Base-by-base conservation (phyloP, 2,113 vertebrate genomes). In the Formicarius rufipectus region DNA sequence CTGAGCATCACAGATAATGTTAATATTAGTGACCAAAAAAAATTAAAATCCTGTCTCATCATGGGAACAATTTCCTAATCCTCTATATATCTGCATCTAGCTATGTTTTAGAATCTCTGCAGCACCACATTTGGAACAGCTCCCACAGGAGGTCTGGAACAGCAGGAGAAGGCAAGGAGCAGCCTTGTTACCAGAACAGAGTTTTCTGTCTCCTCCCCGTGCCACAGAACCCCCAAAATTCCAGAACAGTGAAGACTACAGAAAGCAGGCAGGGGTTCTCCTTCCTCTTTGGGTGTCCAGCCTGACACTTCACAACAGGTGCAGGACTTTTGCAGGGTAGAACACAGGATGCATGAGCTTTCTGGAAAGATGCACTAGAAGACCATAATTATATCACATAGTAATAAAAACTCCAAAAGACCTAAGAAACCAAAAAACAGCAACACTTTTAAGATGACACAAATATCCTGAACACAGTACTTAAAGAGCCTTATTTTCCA, bases 81-180 rank as follows among this genome's bases (percentile, higher is more conserved):
- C n/a, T 9, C 40, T 81, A 11, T 23, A 11, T 4, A 33, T 3
- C 4, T 14, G 22, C 15, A 44, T 39, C 20, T 68, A 56, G 12
- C 40, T 49, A 13, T 0, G 28, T 31, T 24, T 35, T 55, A 47
- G 6, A 4, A 1, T 25, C n/a, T 22, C 39, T 76, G 67, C 90
- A 96, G 90, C 79, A 88, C 75, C 27, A 31, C 15, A 9, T 82
- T 60, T 53, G 71, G 92, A 97, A 94, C 94, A 96, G 96, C 90
- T 97, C 81, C 92, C 68, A 62, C 30, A 79, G n/a, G 10, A 84
- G 69, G 10, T 30, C 50, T 24, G 49, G 30, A 84, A 47, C 0
- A 2, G 50, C 67, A 60, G 28, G 14, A 69, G 55, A 77, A 77
- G 28, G 12, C 37, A 40, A 60, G 47, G 20, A 72, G 27, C 35